These are phyloP conservation scores for Aptenodytes patagonicus DNA, from an alignment of 2,113 vertebrate genomes.

Conservation along the genomic window DNA sequence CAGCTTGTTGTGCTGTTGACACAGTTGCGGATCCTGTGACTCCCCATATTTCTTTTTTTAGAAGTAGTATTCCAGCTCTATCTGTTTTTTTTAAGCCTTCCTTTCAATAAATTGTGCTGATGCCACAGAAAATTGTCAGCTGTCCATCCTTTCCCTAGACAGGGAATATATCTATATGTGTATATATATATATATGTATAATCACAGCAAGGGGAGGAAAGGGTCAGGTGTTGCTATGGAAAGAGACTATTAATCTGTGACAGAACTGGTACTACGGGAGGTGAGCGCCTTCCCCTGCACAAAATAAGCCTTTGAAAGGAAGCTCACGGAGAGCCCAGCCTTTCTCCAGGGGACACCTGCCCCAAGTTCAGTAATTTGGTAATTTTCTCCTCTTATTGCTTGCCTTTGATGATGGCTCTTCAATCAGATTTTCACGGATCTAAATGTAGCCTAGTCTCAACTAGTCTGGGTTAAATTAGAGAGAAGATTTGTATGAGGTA, in stretches of 20 bases:
- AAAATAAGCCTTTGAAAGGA: neutral
- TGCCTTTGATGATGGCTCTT: neutral
- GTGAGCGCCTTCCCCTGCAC: neutral
- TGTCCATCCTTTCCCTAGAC: neutral
- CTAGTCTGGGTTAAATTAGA: neutral
- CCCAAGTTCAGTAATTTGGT: neutral
- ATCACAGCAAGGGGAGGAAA: constrained; percentile 6
- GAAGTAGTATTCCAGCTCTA: neutral
- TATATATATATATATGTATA: constrained; percentile 21
- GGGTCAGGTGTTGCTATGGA: constrained; percentile 52
- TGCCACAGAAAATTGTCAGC: constrained; percentile 3
- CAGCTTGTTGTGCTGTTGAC: constrained; percentile 36
- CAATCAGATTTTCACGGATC: neutral
- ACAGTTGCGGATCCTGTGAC: neutral
- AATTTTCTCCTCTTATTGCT: neutral
- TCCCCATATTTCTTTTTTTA: neutral
- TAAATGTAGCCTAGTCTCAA: neutral
- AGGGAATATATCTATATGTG: neutral
- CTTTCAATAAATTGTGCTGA: constrained; percentile 5
- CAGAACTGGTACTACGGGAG: neutral
- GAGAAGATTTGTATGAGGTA: neutral
- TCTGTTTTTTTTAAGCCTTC: neutral
- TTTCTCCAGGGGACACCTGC: neutral
- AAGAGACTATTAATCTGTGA: constrained; percentile 22
- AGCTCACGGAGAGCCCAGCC: neutral